Conservation (phyloP, 2,797 vertebrate species). For the Uromys caudimaculatus region DNA sequence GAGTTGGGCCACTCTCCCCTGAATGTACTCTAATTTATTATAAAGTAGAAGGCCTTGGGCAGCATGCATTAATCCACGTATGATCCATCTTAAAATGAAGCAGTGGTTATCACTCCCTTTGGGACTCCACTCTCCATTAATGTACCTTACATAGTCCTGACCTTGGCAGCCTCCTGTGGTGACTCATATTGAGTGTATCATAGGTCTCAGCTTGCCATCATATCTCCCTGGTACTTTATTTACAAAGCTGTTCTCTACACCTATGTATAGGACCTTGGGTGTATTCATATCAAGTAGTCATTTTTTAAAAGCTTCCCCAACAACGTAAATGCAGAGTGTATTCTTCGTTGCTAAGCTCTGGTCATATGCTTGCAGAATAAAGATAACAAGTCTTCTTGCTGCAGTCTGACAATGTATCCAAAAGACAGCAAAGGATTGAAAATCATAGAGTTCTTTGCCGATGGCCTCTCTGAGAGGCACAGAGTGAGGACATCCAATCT, state of each 20-base stretch:
- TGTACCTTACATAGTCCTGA: not conserved
- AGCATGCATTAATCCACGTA: not conserved
- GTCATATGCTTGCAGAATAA: not conserved
- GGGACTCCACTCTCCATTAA: not conserved
- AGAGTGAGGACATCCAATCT: not conserved
- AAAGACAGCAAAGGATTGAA: conserved; percentile 60
- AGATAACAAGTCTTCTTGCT: conserved; percentile 22
- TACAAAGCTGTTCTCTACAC: not conserved
- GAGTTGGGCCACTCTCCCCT: not conserved
- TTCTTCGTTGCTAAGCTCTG: not conserved
- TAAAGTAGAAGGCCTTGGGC: not conserved
- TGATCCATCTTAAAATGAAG: not conserved
- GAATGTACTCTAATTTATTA: not conserved
- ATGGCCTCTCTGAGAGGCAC: not conserved
- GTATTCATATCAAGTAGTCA: not conserved
- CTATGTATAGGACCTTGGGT: not conserved
- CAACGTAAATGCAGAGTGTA: not conserved
- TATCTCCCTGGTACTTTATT: not conserved
- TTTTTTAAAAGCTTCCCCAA: not conserved
- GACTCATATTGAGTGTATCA: not conserved
- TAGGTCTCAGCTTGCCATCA: not conserved
- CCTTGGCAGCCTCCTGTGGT: not conserved
- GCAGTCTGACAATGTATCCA: not conserved
- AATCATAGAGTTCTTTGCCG: not conserved
- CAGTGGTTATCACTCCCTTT: not conserved